These are phyloP conservation scores for Thereva unica DNA, from an alignment of 2,888 invertebrate genomes.

Conservation along the genomic window DNA sequence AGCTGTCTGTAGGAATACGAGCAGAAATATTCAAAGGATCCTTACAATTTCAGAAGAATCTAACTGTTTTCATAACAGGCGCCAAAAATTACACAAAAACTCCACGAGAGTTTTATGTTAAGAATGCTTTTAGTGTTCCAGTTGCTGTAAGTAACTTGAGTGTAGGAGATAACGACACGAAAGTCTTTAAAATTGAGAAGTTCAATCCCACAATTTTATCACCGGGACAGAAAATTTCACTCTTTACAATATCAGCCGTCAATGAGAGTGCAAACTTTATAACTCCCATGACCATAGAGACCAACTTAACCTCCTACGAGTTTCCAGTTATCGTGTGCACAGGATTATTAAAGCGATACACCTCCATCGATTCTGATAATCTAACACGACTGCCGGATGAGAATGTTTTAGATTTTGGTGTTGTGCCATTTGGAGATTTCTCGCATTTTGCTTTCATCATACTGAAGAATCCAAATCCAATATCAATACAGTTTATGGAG, in stretches of 20 bases:
- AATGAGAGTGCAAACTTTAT: constrained; percentile 49
- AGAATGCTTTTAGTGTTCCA: constrained; percentile 74
- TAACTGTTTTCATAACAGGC: constrained; percentile 51
- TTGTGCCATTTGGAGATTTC: constrained; percentile 53
- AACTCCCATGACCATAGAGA: constrained; percentile 55
- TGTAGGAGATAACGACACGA: constrained; percentile 64
- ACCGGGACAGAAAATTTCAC: constrained; percentile 40
- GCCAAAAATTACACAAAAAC: constrained; percentile 48
- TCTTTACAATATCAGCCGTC: constrained; percentile 50
- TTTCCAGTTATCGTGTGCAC: constrained; percentile 60
- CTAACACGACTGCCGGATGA: constrained; percentile 47
- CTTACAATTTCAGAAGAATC: constrained; percentile 50
- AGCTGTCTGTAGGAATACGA: constrained; percentile 48
- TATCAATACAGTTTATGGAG: constrained; percentile 51
- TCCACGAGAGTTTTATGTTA: constrained; percentile 65
- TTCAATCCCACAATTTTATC: constrained; percentile 42
- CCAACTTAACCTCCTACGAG: constrained; percentile 60
- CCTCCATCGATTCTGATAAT: constrained; percentile 46
- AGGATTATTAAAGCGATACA: constrained; percentile 56
- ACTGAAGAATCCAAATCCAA: constrained; percentile 54
- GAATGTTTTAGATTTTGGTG: constrained; percentile 54
- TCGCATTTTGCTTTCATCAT: constrained; percentile 53
- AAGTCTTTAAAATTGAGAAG: constrained; percentile 64
- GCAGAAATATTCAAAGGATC: constrained; percentile 55
- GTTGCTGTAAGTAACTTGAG: constrained; percentile 74